Evolutionary conservation across 2,113 vertebrate species (phyloP).

Genomic region (Microcebus murinus): DNA sequence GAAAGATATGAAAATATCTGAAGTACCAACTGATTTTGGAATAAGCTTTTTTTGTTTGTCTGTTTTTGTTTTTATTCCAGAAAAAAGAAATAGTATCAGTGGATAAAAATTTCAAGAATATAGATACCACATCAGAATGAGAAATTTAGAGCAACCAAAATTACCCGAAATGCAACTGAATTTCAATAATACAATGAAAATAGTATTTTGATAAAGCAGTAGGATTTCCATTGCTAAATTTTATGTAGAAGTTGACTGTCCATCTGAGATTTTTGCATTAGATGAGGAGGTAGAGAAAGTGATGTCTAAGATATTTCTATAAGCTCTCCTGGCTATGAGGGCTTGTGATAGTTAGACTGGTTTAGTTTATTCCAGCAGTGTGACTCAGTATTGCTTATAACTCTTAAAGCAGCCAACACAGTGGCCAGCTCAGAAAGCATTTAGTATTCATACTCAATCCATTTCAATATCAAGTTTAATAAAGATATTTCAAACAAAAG

Average conservation of each 20-base stretch:
- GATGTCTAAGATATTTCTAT: neutral
- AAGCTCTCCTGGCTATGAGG: neutral
- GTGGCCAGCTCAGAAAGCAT: neutral
- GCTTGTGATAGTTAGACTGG: neutral
- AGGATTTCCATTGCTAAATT: neutral
- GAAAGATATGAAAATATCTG: neutral
- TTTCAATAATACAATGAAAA: neutral
- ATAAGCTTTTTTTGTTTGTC: neutral
- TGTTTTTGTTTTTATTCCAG: neutral
- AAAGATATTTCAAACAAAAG: neutral
- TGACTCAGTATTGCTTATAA: neutral
- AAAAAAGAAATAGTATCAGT: neutral
- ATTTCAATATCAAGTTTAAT: neutral
- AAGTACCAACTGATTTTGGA: neutral
- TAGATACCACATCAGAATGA: neutral
- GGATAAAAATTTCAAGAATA: neutral
- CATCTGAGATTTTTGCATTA: neutral
- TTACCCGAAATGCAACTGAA: neutral
- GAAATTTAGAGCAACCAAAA: neutral
- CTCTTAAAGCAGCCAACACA: neutral
- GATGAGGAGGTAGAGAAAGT: neutral
- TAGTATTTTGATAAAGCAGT: neutral
- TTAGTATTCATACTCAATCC: neutral
- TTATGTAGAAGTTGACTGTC: neutral
- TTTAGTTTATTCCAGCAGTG: neutral